Conservation (phyloP, 2,888 invertebrate species). For the Sussaba pulchella region DNA sequence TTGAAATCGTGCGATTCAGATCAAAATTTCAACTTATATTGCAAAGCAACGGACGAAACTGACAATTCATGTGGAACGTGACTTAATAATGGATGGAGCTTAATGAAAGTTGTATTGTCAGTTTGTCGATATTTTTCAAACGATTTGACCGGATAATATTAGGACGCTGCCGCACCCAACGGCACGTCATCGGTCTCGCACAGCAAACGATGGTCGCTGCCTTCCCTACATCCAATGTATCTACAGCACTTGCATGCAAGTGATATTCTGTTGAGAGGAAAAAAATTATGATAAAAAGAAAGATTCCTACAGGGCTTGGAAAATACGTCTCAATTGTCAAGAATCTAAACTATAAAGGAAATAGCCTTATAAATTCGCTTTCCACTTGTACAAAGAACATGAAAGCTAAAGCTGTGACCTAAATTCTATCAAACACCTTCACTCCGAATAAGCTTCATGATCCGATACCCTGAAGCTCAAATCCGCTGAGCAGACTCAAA, state of each 20-base stretch:
- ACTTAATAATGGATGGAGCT: too few species aligned
- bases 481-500: slow-evolving; percentile 57
- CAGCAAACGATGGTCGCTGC: too few species aligned
- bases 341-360: slow-evolving; percentile 51
- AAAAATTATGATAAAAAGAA: slow-evolving; percentile 27
- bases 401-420: slow-evolving; percentile 57
- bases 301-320: neutral
- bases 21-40: too few species aligned
- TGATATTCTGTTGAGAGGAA: slow-evolving; percentile 19
- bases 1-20: slow-evolving; percentile 2
- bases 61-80: too few species aligned
- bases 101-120: too few species aligned
- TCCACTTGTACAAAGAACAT: slow-evolving; percentile 16
- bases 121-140: too few species aligned
- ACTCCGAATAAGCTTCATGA: slow-evolving; percentile 45
- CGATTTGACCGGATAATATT: too few species aligned
- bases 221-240: slow-evolving; percentile 67
- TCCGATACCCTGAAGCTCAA: slow-evolving; percentile 53
- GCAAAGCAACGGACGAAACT: too few species aligned
- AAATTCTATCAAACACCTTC: slow-evolving; percentile 21
- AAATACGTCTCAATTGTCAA: neutral
- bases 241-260: slow-evolving; percentile 62
- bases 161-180: too few species aligned
- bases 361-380: slow-evolving; percentile 23
- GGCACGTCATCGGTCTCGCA: too few species aligned